Base-by-base conservation (phyloP, 1,140 invertebrate genomes). In the Carposina sasakii region DNA sequence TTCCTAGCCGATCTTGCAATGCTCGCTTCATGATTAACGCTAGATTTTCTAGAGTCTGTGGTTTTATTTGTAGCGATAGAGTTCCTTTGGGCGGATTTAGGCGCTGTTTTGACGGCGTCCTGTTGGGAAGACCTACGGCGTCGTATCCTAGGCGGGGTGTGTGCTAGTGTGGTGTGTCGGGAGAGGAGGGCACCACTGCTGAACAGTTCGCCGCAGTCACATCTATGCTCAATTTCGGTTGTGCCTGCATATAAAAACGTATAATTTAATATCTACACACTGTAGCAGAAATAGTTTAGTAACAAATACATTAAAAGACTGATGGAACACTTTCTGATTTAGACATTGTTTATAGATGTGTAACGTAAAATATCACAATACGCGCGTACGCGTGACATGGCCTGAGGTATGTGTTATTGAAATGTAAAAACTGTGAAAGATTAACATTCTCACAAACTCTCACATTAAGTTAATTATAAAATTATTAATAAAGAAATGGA, bases 171-270 rank as follows among this genome's bases (percentile, higher is more conserved):
- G 1, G 79, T 76, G 67, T 84, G 84, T 1, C 76, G 63, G 33
- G 71, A 59, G 37, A 86, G 54, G n/a, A 85, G 47, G 26, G 76
- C 73, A 3, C 75, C 81, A 48, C 71, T 83, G 36, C 71, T 77
- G 56, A 86, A 86, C 47, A 75, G 44, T 44, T 85, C 68, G 1
- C 83, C 83, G 51, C 83, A 86, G 52, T 86, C 83, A 41, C 83
- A 86, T 4, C 76, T 55, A 44, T 82, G 79, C 26, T 73, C 76
- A 10, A 66, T 59, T 30, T 70, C 70, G 20, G 47, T 46, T 48
- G 58, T 67, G 13, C 76, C 76, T 82, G 59, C 10, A 46, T 53
- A 16, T n/a, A n/a, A n/a, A n/a, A n/a, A n/a, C n/a, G n/a, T n/a
- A n/a, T n/a, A n/a, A n/a, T n/a, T n/a, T n/a, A n/a, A n/a, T n/a